phyloP scores from a whole-genome alignment of 2,113 vertebrate species.

The Ailurus styani region DNA sequence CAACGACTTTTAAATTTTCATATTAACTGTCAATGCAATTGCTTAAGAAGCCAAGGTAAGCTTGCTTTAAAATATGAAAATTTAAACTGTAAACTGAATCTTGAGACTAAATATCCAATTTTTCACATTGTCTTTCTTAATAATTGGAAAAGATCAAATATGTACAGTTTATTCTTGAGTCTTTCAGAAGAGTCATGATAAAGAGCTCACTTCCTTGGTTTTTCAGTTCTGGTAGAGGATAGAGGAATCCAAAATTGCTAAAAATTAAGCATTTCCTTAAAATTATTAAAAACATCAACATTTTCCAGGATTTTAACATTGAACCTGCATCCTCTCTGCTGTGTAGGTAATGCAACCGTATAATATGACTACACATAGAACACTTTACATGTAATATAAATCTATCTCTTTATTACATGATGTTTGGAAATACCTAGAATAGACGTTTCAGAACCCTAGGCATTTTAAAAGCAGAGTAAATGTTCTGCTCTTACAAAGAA shows the following conservation, averaged over 20 bases:
- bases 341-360: background rate
- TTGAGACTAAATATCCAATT: background rate
- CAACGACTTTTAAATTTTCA: background rate
- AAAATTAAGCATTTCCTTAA: background rate
- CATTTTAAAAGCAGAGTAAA: background rate
- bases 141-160: background rate
- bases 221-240: background rate
- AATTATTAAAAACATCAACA: background rate
- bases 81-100: background rate
- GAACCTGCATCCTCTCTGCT: background rate
- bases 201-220: background rate
- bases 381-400: background rate
- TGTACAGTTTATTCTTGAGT: slow-evolving; percentile 1
- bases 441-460: background rate
- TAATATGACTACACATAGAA: background rate
- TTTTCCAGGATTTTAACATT: background rate
- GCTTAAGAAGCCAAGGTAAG: background rate
- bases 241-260: background rate
- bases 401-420: background rate
- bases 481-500: background rate
- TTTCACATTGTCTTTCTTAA: background rate
- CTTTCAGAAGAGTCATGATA: background rate
- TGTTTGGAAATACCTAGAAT: background rate
- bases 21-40: background rate
- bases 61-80: slow-evolving; percentile 21